These are phyloP conservation scores for Catagonus wagneri DNA, from an alignment of 2,113 vertebrate genomes.

Conservation along the genomic window DNA sequence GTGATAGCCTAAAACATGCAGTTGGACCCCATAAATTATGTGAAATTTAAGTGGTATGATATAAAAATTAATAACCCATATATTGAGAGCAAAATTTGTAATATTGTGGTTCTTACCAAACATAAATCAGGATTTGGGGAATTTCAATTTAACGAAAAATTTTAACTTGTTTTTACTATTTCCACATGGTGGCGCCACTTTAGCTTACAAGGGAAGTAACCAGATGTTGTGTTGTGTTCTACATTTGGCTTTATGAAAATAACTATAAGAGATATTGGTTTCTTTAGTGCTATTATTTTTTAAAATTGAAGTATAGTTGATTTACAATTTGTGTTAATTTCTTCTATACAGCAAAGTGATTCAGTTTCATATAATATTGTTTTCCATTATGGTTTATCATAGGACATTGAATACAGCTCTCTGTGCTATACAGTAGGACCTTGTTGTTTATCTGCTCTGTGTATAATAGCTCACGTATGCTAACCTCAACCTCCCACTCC, in stretches of 20 bases:
- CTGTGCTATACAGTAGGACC: too few relatives aligned
- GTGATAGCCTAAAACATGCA: background rate
- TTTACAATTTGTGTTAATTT: too few relatives aligned
- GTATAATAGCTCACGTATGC: too few relatives aligned
- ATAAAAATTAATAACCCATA: background rate
- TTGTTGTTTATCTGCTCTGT: too few relatives aligned
- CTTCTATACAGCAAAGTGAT: too few relatives aligned
- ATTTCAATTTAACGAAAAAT: background rate
- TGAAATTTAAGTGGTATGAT: background rate
- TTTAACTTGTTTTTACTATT: background rate
- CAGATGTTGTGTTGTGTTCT: background rate
- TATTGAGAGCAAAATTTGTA: background rate
- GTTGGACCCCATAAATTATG: background rate
- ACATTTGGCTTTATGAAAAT: background rate
- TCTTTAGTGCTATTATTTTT: conserved; percentile 8
- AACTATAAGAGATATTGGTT: background rate
- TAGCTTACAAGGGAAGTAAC: background rate
- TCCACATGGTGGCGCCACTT: conserved; percentile 25
- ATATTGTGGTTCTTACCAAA: background rate
- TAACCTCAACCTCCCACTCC: too few relatives aligned
- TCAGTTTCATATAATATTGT: too few relatives aligned
- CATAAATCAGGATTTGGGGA: background rate
- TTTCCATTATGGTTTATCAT: too few relatives aligned
- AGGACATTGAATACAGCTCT: too few relatives aligned
- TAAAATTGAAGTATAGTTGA: too few relatives aligned